These are phyloP conservation scores for Sylvietta virens DNA, from an alignment of 2,113 vertebrate genomes.

Conservation along the genomic window DNA sequence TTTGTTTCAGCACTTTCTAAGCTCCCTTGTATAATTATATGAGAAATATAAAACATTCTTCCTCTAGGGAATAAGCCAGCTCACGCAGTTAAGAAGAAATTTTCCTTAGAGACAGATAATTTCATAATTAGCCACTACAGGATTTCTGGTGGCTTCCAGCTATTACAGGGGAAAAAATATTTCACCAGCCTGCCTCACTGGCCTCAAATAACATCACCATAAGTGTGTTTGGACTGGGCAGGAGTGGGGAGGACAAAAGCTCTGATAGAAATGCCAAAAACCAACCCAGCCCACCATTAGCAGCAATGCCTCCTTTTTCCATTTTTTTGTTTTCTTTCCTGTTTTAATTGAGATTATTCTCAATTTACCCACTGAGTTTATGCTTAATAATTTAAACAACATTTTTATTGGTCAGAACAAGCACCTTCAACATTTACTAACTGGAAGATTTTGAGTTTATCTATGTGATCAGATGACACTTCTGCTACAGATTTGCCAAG, in stretches of 20 bases:
- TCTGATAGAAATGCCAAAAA: not conserved
- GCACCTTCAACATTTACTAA: not conserved
- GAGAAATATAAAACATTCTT: conserved; percentile 12
- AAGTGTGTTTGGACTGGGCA: not conserved
- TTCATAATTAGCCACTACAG: conserved; percentile 37
- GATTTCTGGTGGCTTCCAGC: conserved; percentile 11
- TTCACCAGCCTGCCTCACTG: not conserved
- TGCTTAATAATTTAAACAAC: not conserved
- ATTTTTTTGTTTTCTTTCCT: not conserved
- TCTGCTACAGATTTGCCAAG: not conserved
- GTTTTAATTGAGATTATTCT: not conserved
- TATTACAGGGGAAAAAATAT: not conserved
- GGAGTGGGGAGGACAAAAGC: not conserved
- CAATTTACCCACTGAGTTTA: not conserved
- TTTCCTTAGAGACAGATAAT: conserved; percentile 44
- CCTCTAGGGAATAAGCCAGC: conserved; percentile 26
- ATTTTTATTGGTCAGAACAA: not conserved
- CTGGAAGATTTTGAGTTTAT: not conserved
- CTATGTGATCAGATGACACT: not conserved
- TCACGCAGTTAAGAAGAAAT: not conserved
- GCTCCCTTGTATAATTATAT: not conserved
- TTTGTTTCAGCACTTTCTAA: conserved; percentile 23
- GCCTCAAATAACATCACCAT: not conserved
- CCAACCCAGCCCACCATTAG: not conserved
- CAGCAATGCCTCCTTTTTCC: not conserved